phyloP scores from a whole-genome alignment of 2,888 invertebrate species.

The Zaprionus lineosus region DNA sequence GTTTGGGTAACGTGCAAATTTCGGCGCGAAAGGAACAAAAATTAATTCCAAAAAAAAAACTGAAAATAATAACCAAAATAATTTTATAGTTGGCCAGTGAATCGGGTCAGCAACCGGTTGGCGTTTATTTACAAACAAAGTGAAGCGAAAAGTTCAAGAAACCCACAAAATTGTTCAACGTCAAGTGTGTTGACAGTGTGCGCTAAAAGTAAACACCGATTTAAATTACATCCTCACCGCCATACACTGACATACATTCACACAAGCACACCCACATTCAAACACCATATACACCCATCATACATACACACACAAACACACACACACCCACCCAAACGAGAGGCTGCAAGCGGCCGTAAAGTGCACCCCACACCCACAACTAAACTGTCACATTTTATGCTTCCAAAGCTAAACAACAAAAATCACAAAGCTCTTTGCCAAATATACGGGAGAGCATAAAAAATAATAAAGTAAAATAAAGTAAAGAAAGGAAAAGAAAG shows the following conservation, averaged over 20 bases:
- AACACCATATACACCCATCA: slow-evolving; percentile 12
- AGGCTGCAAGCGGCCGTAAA: slow-evolving; percentile 59
- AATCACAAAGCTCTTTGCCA: slow-evolving; percentile 59
- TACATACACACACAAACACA: slow-evolving; percentile 27
- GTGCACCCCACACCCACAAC: slow-evolving; percentile 47
- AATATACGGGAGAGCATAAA: slow-evolving; percentile 45
- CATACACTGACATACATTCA: too few relatives aligned
- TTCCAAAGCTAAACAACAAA: slow-evolving; percentile 48
- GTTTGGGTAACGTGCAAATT: slow-evolving; percentile 12
- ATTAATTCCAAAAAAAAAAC: not conserved
- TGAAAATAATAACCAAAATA: not conserved
- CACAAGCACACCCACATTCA: slow-evolving; percentile 11
- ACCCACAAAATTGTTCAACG: slow-evolving; percentile 30
- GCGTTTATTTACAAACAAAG: slow-evolving; percentile 49
- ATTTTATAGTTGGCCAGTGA: too few relatives aligned
- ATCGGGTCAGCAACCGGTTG: too few relatives aligned
- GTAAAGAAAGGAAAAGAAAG: too few relatives aligned
- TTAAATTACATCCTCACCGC: too few relatives aligned
- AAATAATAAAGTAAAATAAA: slow-evolving; percentile 39
- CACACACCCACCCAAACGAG: slow-evolving; percentile 22
- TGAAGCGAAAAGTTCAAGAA: slow-evolving; percentile 46
- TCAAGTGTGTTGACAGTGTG: slow-evolving; percentile 52
- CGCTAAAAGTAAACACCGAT: slow-evolving; percentile 58
- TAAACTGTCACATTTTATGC: slow-evolving; percentile 69
- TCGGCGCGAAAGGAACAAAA: slow-evolving; percentile 26